A percentile compares a stretch with the other conserved stretches of the same genome.
phyloP scores from a whole-genome alignment of 2,113 vertebrate species.

The Tamias sibiricus region DNA sequence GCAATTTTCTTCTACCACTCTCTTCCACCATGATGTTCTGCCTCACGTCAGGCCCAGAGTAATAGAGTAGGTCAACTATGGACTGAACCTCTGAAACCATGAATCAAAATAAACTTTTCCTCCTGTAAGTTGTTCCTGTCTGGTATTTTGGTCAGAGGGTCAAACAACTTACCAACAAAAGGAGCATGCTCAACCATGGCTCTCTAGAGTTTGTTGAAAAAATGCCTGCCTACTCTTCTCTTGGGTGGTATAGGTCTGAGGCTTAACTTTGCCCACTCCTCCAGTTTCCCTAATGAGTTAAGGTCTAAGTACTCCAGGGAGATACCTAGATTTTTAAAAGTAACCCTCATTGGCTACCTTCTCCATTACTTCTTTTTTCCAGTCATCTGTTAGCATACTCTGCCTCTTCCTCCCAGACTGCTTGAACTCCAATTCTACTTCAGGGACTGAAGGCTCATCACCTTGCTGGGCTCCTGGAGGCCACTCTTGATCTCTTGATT shows the following conservation, averaged over 20 bases:
- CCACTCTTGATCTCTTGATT: not conserved
- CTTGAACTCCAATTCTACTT: not conserved
- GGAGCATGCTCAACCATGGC: too few relatives aligned
- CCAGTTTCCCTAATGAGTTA: not conserved
- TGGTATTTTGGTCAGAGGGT: not conserved
- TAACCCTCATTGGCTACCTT: not conserved
- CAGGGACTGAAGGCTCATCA: not conserved
- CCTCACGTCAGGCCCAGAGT: too few relatives aligned
- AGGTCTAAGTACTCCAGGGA: too few relatives aligned
- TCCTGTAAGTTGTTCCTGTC: too few relatives aligned
- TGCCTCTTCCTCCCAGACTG: too few relatives aligned
- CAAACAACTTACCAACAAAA: too few relatives aligned
- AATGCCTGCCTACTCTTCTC: not conserved
- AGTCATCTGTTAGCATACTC: rapidly evolving
- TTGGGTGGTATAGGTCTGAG: not conserved
- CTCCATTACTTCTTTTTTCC: not conserved
- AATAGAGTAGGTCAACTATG: too few relatives aligned
- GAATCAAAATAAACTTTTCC: too few relatives aligned
- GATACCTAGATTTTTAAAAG: not conserved
- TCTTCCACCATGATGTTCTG: too few relatives aligned
- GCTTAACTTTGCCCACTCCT: not conserved
- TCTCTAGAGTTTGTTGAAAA: too few relatives aligned
- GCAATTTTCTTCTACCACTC: too few relatives aligned
- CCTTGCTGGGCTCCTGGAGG: not conserved
- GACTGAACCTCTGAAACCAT: too few relatives aligned